Evolutionary conservation across 2,888 invertebrate genomes (phyloP), one percentile per base, ranked within the genome.

Genomic region (Augiades crinisus): DNA sequence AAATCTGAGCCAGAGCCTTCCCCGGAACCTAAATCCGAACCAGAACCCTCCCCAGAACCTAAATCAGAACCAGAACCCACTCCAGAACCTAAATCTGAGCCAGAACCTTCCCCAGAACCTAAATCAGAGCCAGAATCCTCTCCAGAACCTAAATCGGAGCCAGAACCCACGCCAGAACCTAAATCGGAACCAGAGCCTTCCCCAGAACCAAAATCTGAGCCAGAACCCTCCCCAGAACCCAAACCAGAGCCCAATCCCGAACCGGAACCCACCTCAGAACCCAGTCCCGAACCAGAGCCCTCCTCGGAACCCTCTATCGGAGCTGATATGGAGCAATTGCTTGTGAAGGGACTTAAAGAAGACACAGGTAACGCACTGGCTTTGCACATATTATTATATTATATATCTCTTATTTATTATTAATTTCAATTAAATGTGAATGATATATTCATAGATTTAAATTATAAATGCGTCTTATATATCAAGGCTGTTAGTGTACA

Each of bases 301-400:
- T 69, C 69, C 59, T 72, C 90, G 24, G 64, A 72, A 63, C 64
- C 72, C 24, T 70, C 70, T 61, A 74, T 89, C 0, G 87, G 90
- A 63, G 81, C 81, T 44, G 83, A 90, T 58, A 88, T 92, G 1
- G 85, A 81, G 74, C 80, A 70, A 68, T 83, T 89, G 73, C 80
- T 87, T 76, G 89, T 89, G 70, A 89, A 87, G 72, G 89, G 89
- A 78, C 82, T 89, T 63, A 80, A 62, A 65, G 87, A 88, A 70
- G 84, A 88, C 62, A 72, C 81, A 88, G 89, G 89, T 89, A 87
- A 88, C 65, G 79, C 84, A 81, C 79, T 56, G 46, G 81, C 83
- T 84, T 85, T 58, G 83, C 81, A 75, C 38, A 41, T 33, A 47
- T 43, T n/a, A 8, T 31, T 43, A 19, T 41, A 21, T 45, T 30